A percentile compares a stretch with the other conserved stretches of the same genome.
These are phyloP conservation scores for Phrynocephalus forsythii DNA, from an alignment of 2,797 vertebrate genomes.

Conservation along the genomic window DNA sequence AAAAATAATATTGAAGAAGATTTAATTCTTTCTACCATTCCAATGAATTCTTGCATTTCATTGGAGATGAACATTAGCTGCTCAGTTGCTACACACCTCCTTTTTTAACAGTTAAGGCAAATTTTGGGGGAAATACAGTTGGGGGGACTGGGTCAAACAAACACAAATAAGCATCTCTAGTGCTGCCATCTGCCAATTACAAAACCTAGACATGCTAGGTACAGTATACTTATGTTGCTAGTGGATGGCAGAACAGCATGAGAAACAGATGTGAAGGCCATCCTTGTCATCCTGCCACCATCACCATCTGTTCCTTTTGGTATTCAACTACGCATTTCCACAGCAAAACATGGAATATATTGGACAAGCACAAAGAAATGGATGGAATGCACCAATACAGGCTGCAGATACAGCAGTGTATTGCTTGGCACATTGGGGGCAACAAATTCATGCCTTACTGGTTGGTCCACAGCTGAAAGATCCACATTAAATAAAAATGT, in stretches of 20 bases:
- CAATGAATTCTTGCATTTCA: not conserved
- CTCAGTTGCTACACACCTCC: not conserved
- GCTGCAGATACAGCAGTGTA: not conserved
- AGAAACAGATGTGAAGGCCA: not conserved
- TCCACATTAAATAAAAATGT: not conserved
- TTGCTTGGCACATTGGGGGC: not conserved
- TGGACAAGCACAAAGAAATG: not conserved
- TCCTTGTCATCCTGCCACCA: not conserved
- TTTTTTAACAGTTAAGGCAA: not conserved
- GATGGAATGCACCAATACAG: not conserved
- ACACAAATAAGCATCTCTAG: not conserved
- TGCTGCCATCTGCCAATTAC: not conserved
- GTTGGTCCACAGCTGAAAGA: not conserved
- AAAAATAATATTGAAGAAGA: slow-evolving; percentile 8
- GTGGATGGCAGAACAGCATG: not conserved
- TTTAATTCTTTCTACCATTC: not conserved
- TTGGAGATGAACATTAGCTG: not conserved
- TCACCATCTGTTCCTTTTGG: not conserved
- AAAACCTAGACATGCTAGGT: not conserved
- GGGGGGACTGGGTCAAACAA: not conserved
- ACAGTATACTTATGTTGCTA: not conserved
- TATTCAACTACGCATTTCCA: not conserved
- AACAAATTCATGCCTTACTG: not conserved
- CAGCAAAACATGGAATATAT: too few species aligned
- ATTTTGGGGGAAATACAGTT: not conserved